Percentiles rank a stretch among this genome's conserved stretches.
phyloP scores from a whole-genome alignment of 2,113 vertebrate genomes.

The Carettochelys insculpta region DNA sequence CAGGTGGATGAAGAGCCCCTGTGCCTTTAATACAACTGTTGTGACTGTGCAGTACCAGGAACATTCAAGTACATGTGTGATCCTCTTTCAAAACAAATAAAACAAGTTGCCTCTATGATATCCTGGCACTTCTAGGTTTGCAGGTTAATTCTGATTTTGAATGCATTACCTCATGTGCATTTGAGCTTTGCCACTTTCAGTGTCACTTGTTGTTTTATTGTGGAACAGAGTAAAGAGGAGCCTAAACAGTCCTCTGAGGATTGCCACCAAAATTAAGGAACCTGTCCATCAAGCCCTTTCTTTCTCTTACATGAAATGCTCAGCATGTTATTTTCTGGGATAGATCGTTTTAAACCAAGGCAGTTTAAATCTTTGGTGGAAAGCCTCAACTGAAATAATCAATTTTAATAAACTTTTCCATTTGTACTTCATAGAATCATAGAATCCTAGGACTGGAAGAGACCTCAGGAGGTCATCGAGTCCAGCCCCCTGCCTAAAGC shows the following conservation, averaged over 20 bases:
- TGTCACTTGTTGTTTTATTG: not conserved
- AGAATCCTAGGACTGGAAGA: no score
- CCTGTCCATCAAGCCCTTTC: not conserved
- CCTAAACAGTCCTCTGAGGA: not conserved
- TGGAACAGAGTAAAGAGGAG: not conserved
- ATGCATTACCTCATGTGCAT: not conserved
- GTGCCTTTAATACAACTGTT: rapidly evolving
- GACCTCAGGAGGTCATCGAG: no score
- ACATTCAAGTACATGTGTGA: not conserved
- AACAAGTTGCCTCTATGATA: not conserved
- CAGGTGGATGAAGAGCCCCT: not conserved
- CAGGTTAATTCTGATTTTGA: not conserved
- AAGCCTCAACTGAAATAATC: not conserved
- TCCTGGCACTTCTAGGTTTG: not conserved
- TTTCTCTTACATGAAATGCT: not conserved
- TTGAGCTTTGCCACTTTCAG: not conserved
- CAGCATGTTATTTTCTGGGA: not conserved
- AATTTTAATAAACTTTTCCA: not conserved
- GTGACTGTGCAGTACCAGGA: not conserved
- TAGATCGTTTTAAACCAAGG: not conserved
- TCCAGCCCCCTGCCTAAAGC: no score
- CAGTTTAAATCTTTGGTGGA: not conserved
- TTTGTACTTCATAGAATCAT: not conserved
- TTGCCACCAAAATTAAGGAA: not conserved
- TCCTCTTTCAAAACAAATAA: no score